A percentile compares a stretch with the other conserved stretches of the same genome.
Conservation (phyloP, 2,797 vertebrate genomes). For the Megaceryle alcyon region DNA sequence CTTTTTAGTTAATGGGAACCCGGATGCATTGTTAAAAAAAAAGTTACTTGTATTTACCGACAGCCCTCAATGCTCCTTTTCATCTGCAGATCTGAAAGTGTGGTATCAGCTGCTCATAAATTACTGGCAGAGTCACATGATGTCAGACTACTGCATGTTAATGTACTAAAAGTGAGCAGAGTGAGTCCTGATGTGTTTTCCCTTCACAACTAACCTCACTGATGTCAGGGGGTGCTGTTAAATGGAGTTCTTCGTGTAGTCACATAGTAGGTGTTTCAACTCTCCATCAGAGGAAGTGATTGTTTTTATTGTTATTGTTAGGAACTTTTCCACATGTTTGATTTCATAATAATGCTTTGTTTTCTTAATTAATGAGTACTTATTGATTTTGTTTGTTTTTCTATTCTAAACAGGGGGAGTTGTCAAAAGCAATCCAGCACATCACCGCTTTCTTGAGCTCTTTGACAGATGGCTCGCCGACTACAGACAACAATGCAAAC, state of each 20-base stretch:
- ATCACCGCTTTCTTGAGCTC: conserved; percentile 84
- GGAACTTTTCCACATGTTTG: conserved; percentile 75
- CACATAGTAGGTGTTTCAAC: neutral
- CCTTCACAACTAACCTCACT: neutral
- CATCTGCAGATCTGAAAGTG: neutral
- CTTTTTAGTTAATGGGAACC: neutral
- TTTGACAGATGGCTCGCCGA: conserved; percentile 82
- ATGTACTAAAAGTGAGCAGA: neutral
- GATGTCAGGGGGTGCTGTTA: neutral
- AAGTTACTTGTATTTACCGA: neutral
- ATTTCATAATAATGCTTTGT: conserved; percentile 78
- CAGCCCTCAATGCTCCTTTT: neutral
- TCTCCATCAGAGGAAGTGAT: conserved; percentile 4
- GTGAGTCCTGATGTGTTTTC: neutral
- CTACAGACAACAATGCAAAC: conserved; percentile 80
- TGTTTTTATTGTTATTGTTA: conserved; percentile 67
- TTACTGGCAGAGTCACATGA: neutral
- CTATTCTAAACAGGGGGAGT: conserved; percentile 86
- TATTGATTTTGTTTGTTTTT: conserved; percentile 84
- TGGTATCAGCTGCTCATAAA: conserved; percentile 2
- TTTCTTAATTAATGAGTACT: conserved; percentile 85
- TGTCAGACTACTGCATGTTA: conserved; percentile 1
- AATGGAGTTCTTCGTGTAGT: neutral
- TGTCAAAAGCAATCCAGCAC: conserved; percentile 86
- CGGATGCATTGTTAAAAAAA: neutral